Evolutionary conservation across 1,140 invertebrate species (phyloP).

Genomic region (Drosophila serrata): DNA sequence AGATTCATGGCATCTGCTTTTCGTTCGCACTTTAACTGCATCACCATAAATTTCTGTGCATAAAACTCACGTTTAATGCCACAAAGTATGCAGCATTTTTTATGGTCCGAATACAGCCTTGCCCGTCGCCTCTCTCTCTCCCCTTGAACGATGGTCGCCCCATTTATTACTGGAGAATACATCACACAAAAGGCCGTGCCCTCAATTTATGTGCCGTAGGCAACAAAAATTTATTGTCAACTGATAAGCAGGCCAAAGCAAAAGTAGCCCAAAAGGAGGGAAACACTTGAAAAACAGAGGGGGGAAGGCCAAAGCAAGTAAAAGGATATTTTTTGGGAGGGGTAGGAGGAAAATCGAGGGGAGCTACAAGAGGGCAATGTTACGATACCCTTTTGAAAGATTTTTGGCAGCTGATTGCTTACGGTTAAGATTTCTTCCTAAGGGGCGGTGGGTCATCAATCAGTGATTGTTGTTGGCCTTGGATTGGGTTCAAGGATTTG

Average conservation of each 20-base stretch:
- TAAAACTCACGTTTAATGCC: conserved; percentile 79
- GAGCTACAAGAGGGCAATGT: conserved; percentile 3
- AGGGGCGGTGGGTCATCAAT: conserved; percentile 27
- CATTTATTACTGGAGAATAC: conserved; percentile 59
- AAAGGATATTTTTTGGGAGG: conserved; percentile 11
- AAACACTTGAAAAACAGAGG: conserved; percentile 59
- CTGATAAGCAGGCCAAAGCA: conserved; percentile 75
- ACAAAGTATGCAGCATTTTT: conserved; percentile 73
- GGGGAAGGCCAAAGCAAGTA: not conserved
- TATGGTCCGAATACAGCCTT: conserved; percentile 36
- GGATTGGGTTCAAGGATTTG: not conserved
- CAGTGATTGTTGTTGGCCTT: conserved; percentile 26
- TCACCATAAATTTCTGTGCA: conserved; percentile 73
- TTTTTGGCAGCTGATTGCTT: conserved; percentile 42
- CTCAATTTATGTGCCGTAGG: conserved; percentile 79
- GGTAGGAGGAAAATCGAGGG: not conserved
- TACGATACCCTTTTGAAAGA: conserved; percentile 34
- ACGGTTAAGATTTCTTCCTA: conserved; percentile 19
- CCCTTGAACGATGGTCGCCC: conserved; percentile 11
- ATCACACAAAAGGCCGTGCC: conserved; percentile 69
- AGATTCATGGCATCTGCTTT: conserved; percentile 57
- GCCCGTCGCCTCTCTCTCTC: conserved; percentile 10
- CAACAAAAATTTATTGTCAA: conserved; percentile 84
- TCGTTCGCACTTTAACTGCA: conserved; percentile 66
- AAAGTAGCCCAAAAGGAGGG: conserved; percentile 66